Evolutionary conservation across 2,797 vertebrate genomes (phyloP).

Genomic region (Oreonectes daqikongensis): DNA sequence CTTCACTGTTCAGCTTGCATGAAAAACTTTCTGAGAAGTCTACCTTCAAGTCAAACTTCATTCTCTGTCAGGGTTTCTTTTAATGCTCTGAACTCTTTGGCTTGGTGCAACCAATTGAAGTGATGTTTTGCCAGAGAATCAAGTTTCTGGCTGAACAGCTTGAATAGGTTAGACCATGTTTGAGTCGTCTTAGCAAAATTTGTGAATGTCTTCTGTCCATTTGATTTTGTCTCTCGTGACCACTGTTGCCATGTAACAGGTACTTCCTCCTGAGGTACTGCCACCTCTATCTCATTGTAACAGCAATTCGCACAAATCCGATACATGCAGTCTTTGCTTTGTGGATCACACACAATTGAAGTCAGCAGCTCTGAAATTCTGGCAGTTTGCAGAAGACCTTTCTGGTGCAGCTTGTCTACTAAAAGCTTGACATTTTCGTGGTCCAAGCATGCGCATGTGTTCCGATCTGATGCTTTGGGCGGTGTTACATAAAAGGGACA

Average conservation of each 20-base stretch:
- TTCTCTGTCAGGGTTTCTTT: neutral
- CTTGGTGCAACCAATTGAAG: neutral
- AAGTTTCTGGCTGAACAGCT: neutral
- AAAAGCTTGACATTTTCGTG: conserved; percentile 44
- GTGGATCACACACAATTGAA: conserved; percentile 35
- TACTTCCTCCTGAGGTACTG: too few relatives aligned
- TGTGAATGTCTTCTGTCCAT: too few relatives aligned
- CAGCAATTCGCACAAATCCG: too few relatives aligned
- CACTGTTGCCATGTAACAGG: too few relatives aligned
- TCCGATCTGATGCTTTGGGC: conserved; percentile 24
- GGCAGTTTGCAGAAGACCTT: conserved; percentile 31
- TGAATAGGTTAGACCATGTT: too few relatives aligned
- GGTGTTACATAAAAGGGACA: conserved; percentile 20
- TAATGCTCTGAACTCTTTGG: neutral
- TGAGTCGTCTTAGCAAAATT: too few relatives aligned
- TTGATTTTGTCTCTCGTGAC: too few relatives aligned
- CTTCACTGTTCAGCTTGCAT: neutral
- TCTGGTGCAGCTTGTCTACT: conserved; percentile 31
- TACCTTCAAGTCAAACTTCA: neutral
- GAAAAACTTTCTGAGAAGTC: neutral
- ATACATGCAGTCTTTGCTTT: conserved; percentile 32
- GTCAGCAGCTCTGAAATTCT: conserved; percentile 39
- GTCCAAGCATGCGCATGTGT: conserved; percentile 43
- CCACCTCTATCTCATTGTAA: too few relatives aligned
- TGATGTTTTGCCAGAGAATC: neutral